phyloP scores from a whole-genome alignment of 2,113 vertebrate genomes.

The Nothoprocta perdicaria region DNA sequence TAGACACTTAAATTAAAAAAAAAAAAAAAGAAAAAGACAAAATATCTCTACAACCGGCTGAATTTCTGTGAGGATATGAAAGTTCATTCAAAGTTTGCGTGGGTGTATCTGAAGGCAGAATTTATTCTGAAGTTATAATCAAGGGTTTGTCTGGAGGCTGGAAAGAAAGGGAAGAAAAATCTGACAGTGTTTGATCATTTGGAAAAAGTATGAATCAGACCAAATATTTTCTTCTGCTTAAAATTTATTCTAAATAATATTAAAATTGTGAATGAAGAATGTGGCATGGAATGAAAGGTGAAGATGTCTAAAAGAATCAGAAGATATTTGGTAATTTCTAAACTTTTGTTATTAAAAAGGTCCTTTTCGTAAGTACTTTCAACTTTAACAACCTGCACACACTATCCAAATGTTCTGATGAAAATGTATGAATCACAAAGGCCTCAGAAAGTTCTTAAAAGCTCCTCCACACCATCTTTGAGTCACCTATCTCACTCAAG shows the following conservation, averaged over 20 bases:
- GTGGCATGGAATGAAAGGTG: not conserved
- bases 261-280: not conserved
- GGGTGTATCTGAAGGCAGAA: not conserved
- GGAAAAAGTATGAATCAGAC: not conserved
- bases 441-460: not conserved
- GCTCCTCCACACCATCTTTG: not conserved
- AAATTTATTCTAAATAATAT: not conserved
- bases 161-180: not conserved
- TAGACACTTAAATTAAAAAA: not conserved
- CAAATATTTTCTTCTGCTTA: not conserved
- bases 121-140: not conserved
- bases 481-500: not conserved
- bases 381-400: not conserved
- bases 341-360: not conserved
- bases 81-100: not conserved
- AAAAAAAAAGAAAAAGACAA: not conserved
- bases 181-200: not conserved
- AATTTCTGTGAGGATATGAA: not conserved
- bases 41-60: not conserved
- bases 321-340: not conserved
- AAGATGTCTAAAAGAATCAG: not conserved
- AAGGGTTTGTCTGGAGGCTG: not conserved
- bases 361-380: not conserved
- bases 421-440: not conserved
- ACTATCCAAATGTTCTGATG: not conserved